Conservation (phyloP, 2,113 vertebrate genomes). For the Triplophysa rosa region DNA sequence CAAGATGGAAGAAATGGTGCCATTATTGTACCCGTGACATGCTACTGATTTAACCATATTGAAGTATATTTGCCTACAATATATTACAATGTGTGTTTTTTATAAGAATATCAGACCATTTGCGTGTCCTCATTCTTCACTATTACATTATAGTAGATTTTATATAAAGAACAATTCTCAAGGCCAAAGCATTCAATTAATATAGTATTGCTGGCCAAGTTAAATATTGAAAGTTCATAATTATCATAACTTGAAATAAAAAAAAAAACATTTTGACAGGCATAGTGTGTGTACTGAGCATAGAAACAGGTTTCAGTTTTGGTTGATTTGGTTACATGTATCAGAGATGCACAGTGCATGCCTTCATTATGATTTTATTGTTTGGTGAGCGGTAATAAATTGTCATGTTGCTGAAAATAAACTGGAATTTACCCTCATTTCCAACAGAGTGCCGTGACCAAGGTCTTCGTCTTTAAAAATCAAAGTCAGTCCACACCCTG, state of each 20-base stretch:
- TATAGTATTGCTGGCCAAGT: no score
- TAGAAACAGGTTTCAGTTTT: background rate
- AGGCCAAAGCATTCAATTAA: no score
- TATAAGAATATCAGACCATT: no score
- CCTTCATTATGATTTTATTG: slow-evolving; percentile 17
- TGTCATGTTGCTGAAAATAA: slow-evolving; percentile 30
- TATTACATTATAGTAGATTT: no score
- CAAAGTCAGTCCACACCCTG: slow-evolving; percentile 7
- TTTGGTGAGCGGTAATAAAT: slow-evolving; percentile 18
- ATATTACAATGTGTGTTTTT: no score
- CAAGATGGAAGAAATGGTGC: background rate
- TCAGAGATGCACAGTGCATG: background rate
- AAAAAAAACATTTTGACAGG: no score
- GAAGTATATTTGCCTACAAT: no score
- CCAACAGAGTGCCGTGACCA: slow-evolving; percentile 24
- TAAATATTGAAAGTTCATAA: no score
- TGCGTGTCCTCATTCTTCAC: no score
- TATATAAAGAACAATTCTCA: no score
- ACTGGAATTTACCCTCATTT: slow-evolving; percentile 37
- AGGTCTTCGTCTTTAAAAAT: slow-evolving; percentile 25
- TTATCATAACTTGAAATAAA: no score
- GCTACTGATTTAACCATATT: background rate
- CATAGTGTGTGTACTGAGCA: background rate
- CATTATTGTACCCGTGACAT: background rate
- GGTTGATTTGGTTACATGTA: background rate